Conservation (phyloP, 2,797 vertebrate genomes). For the Garrulus glandarius region DNA sequence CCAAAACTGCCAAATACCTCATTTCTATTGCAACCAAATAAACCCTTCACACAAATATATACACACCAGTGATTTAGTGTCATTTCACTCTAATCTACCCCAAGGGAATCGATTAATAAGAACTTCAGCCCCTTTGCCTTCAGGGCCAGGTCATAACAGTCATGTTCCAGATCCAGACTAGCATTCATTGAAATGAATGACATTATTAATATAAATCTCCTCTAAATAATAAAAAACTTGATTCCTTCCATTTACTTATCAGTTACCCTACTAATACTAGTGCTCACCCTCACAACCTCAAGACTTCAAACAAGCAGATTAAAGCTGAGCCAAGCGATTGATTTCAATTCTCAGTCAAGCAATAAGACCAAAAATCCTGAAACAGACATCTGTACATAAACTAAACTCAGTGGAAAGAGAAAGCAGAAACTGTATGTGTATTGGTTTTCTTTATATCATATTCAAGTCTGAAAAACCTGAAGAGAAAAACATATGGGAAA, state of each 20-base stretch:
- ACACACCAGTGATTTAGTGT: neutral
- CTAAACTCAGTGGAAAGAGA: neutral
- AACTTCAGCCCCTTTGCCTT: rapidly evolving
- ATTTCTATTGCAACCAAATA: neutral
- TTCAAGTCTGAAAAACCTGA: neutral
- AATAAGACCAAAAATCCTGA: neutral
- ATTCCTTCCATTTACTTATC: neutral
- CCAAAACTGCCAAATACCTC: neutral
- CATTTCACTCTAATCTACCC: neutral
- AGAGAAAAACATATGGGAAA: neutral
- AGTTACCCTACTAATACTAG: neutral
- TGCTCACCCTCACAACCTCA: neutral
- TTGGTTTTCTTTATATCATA: neutral
- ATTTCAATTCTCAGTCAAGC: neutral
- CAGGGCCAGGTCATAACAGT: neutral
- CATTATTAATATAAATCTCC: neutral
- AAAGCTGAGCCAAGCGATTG: neutral
- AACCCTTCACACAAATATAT: neutral
- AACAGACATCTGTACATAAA: neutral
- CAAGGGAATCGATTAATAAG: neutral
- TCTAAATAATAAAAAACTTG: neutral
- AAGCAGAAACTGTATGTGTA: neutral
- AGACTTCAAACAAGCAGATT: neutral
- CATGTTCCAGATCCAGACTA: neutral
- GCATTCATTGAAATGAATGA: neutral